These are phyloP conservation scores for Phlogophora meticulosa DNA, from an alignment of 2,888 invertebrate genomes.

Conservation along the genomic window DNA sequence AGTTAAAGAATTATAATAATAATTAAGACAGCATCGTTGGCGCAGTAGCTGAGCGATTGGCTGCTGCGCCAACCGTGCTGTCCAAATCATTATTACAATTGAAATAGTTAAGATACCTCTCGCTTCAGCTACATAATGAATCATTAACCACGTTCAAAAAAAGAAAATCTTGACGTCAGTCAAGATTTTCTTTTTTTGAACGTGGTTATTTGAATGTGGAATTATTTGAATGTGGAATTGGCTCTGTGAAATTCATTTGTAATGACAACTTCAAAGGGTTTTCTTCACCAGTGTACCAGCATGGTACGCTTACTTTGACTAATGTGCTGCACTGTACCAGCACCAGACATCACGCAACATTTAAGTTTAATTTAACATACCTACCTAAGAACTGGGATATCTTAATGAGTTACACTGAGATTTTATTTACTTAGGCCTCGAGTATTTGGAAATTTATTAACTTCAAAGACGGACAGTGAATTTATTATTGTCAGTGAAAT, in stretches of 20 bases:
- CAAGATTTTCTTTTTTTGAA: too few species aligned
- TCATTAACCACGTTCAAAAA: conserved; percentile 9
- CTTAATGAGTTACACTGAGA: conserved; percentile 66
- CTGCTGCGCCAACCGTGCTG: too few species aligned
- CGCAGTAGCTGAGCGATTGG: too few species aligned
- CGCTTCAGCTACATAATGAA: too few species aligned
- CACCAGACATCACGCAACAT: conserved; percentile 69
- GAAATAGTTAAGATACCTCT: too few species aligned
- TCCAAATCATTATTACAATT: too few species aligned
- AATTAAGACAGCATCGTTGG: too few species aligned
- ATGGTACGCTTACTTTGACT: conserved; percentile 75
- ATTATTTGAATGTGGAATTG: too few species aligned
- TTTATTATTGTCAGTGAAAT: not conserved
- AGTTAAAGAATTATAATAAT: too few species aligned
- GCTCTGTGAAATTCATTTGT: conserved; percentile 46
- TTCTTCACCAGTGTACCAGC: conserved; percentile 53
- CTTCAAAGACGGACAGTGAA: conserved; percentile 24
- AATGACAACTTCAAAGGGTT: conserved; percentile 65
- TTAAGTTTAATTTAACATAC: conserved; percentile 73
- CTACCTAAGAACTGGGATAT: conserved; percentile 67
- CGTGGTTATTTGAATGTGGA: too few species aligned
- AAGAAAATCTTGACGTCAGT: conserved; percentile 7
- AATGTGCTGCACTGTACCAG: conserved; percentile 63
- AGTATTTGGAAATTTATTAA: conserved; percentile 24
- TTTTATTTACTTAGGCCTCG: conserved; percentile 40